Evolutionary conservation across 2,797 vertebrate species (phyloP).

Genomic region (Alosa sapidissima): DNA sequence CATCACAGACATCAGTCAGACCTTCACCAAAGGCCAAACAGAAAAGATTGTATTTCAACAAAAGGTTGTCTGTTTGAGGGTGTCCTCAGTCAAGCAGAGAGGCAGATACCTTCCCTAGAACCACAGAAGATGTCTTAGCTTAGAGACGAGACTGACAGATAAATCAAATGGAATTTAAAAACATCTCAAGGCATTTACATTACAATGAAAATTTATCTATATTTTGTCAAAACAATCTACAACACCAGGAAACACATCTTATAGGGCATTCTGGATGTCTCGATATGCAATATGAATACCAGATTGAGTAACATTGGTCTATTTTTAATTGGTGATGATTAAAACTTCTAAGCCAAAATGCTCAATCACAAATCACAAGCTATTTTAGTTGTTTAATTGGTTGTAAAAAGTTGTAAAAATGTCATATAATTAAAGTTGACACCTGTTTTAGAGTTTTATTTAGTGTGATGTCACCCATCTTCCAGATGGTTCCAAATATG

Average conservation of each 20-base stretch:
- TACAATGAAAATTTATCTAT: neutral
- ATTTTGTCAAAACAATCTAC: neutral
- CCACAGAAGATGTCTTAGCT: too few species aligned
- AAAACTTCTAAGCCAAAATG: neutral
- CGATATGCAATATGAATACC: neutral
- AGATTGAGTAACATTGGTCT: too few species aligned
- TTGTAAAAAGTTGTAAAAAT: too few species aligned
- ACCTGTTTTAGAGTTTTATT: neutral
- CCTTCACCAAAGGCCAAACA: neutral
- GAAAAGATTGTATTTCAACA: neutral
- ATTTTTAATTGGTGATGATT: neutral
- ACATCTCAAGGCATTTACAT: too few species aligned
- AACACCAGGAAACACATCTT: neutral
- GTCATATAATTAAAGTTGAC: neutral
- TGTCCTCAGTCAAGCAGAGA: neutral
- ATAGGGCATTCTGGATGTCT: neutral
- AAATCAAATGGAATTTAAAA: too few species aligned
- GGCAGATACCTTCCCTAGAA: too few species aligned
- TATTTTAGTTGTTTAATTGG: neutral
- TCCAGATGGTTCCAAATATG: neutral
- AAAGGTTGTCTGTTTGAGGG: neutral
- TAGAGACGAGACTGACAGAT: too few species aligned
- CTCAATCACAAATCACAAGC: neutral
- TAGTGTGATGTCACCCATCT: neutral
- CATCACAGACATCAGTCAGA: neutral